Base-by-base conservation (phyloP, 2,797 vertebrate species). In the Phrynocephalus forsythii region DNA sequence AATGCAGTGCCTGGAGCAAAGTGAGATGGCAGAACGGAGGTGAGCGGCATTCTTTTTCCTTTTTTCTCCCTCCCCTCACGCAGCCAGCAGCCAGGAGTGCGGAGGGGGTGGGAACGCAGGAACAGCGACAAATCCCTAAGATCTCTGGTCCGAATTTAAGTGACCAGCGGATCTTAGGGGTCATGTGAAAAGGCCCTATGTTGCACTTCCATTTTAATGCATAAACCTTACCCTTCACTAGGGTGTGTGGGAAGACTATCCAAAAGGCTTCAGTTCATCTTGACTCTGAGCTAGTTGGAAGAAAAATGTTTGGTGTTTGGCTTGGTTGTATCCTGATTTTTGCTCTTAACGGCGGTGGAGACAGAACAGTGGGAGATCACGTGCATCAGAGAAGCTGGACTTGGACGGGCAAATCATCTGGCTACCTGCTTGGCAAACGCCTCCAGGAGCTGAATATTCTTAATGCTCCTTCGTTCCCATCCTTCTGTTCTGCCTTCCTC, bases 401-500 rank as follows among this genome's bases (percentile, higher is more conserved):
- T 92, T 38, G 15, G 90, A 79, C 88, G 80, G 0, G 33, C 89
- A 89, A 79, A 78, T 95, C 92, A 93, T 83, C 77, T 90, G 86
- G 92, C 93, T 95, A 96, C 96, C 95, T 95, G 93, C 95, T 94
- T 95, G 95, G 96, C 92, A 88, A 89, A 76, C 80, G 63, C 91
- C 88, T 94, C 84, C 91, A 90, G 91, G 90, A 95, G 94, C 92
- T 67, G 94, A 94, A 93, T 93, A 90, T 96, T 96, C 96, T 95
- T 94, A 94, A 95, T 88, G 89, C 91, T 94, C 94, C 92, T 95
- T 94, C 91, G 95, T 92, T 94, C 94, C 93, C 86, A 89, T 92
- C 96, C 95, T 96, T 95, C 96, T 96, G 96, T 95, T 95, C 95
- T 79, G 81, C 89, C 94, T 96, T 96, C 94, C 94, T 89, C 91